Conservation (phyloP, 2,113 vertebrate species). For the Perognathus longimembris region DNA sequence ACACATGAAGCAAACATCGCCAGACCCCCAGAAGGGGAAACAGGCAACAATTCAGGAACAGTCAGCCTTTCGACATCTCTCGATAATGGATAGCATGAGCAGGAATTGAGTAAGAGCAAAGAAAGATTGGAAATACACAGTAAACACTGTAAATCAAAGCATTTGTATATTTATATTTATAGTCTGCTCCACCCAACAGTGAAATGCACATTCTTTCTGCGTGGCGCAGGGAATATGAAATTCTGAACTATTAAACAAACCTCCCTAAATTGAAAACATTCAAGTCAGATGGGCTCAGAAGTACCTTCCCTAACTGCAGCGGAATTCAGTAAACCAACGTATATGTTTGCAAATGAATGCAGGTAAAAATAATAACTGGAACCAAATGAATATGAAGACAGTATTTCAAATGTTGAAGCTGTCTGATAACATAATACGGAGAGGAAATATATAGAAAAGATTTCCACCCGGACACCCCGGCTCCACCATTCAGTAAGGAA, state of each 20-base stretch:
- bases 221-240: not conserved
- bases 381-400: conserved; percentile 1
- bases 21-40: not conserved
- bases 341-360: conserved; percentile 15
- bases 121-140: not conserved
- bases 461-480: not conserved
- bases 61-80: not conserved
- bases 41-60: not conserved
- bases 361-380: not conserved
- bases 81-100: conserved; percentile 5
- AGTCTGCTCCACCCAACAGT: not conserved
- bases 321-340: not conserved
- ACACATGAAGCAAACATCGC: not conserved
- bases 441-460: not conserved
- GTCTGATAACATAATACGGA: not conserved
- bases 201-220: conserved; percentile 23
- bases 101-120: not conserved
- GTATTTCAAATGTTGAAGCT: not conserved
- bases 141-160: not conserved
- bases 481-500: not conserved
- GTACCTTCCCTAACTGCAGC: not conserved
- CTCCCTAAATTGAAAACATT: conserved; percentile 36
- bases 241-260: not conserved
- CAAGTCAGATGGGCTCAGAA: not conserved
- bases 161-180: not conserved